Base-by-base conservation (phyloP, 2,113 vertebrate species). In the Urocolius indicus region DNA sequence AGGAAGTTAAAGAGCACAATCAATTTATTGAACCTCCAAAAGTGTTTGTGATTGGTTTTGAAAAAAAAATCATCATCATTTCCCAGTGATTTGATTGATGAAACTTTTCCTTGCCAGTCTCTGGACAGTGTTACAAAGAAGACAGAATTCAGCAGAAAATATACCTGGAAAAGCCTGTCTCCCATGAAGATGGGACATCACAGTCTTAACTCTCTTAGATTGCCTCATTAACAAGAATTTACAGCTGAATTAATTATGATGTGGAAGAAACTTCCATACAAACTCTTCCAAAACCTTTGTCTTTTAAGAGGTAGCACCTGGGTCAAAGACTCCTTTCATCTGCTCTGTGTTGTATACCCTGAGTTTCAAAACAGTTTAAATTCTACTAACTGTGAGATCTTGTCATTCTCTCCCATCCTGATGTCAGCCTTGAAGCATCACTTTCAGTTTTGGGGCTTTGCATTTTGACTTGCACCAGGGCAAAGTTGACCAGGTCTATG, bases 1-100 rank as follows among this genome's bases (percentile, higher is more conserved):
- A 90, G 68, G 49, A 91, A 96, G 93, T 76, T 96, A 80, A 92
- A 94, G 75, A 88, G 65, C 45, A 8, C 26, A 21, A 97, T 98
- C 90, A 20, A 97, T 97, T 74, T 93, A 88, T 63, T 78, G 78
- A 81, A 69, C 51, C 95, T 84, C 57, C 69, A 57, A 48, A 83
- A 65, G 76, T 94, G 72, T 43, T 30, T 63, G 77, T 66, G 67
- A 17, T 54, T 48, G 68, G 4, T 90, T 93, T 66, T 41, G n/a
- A 49, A 83, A 89, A 66, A 89, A 71, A 81, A 88, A 78, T 51
- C 65, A 46, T 34, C 24, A 14, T 9, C 5, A 80, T 10, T 68
- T 92, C 51, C 38, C 87, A 87, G 81, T 80, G 82, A 93, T 93
- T 93, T 62, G 69, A 94, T 49, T 89, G 91, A 86, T 43, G 29